Base-by-base conservation (phyloP, 2,797 vertebrate genomes). In the Taeniopygia guttata region DNA sequence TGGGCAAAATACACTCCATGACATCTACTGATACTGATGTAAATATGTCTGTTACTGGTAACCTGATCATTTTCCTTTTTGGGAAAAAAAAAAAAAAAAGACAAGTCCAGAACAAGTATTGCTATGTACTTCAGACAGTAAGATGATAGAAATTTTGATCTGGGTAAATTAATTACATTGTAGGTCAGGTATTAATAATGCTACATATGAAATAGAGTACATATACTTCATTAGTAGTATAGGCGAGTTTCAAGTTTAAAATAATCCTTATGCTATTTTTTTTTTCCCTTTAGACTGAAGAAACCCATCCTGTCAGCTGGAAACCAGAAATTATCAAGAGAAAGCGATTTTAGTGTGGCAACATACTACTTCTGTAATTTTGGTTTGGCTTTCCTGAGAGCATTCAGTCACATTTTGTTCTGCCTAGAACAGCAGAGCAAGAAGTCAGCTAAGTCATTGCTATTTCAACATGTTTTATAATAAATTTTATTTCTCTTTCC, bases 311-410 rank as follows among this genome's bases (percentile, higher is more conserved):
- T 20, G 96, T 99, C 98, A 99, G 98, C 97, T 99, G 99, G 99
- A 99, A 99, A 97, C 99, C 99, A 95, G 99, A 99, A 98, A 99
- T 99, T 96, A 98, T 99, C 97, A 99, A 99, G 97, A 98, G 99
- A 95, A 99, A 99, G 96, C 97, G 99, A 98, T 99, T 99, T 98
- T 99, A 98, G 97, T 94, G 63, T 4, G 3, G 30, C 83, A 46
- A 22, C 55, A 17, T 94, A 27, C 55, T 77, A 87, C 77, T 19
- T 77, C 67, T 63, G n/a, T 93, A 72, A 48, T 91, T 86, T 79
- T 91, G 77, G 77, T 94, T 95, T 95, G 89, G 59, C 63, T 60
- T 97, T 95, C 72, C 73, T 94, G 94, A 95, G 80, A 88, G 63
- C 56, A 54, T 86, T 85, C 87, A 91, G 86, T 96, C 56, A 55